These are phyloP conservation scores for Ranitomeya variabilis DNA, from an alignment of 2,113 vertebrate genomes.

Conservation along the genomic window DNA sequence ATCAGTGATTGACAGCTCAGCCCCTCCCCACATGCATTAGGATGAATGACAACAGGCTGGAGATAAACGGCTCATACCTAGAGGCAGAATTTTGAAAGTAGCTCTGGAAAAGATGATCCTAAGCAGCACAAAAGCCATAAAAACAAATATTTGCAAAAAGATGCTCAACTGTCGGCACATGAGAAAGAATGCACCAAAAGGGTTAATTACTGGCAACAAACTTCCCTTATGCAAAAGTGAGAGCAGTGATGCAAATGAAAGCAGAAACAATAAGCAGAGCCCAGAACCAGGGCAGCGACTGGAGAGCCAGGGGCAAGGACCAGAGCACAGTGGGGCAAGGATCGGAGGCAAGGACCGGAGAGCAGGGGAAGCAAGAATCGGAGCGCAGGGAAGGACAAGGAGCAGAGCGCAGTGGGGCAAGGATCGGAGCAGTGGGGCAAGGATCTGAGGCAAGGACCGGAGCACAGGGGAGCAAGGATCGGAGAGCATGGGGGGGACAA, in stretches of 20 bases:
- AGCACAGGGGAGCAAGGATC: no score
- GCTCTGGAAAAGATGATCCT: background rate
- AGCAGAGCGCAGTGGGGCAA: no score
- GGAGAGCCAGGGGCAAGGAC: no score
- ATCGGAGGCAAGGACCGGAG: no score
- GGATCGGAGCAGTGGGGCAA: no score
- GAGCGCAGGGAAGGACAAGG: no score
- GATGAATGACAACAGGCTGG: background rate
- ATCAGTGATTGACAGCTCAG: no score
- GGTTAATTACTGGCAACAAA: background rate
- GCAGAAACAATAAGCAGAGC: background rate
- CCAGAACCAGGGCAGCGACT: background rate
- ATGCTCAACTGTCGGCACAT: background rate
- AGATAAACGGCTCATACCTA: background rate
- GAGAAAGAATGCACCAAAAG: background rate
- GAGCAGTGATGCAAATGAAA: background rate
- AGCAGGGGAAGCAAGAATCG: no score
- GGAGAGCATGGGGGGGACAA: no score
- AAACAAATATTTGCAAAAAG: background rate
- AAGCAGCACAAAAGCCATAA: background rate
- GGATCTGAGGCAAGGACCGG: no score
- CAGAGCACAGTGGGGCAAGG: no score
- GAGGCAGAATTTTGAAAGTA: background rate
- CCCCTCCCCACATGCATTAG: background rate
- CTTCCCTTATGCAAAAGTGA: constrained; percentile 19